Conservation (phyloP, 2,113 vertebrate species). For the Numida meleagris region DNA sequence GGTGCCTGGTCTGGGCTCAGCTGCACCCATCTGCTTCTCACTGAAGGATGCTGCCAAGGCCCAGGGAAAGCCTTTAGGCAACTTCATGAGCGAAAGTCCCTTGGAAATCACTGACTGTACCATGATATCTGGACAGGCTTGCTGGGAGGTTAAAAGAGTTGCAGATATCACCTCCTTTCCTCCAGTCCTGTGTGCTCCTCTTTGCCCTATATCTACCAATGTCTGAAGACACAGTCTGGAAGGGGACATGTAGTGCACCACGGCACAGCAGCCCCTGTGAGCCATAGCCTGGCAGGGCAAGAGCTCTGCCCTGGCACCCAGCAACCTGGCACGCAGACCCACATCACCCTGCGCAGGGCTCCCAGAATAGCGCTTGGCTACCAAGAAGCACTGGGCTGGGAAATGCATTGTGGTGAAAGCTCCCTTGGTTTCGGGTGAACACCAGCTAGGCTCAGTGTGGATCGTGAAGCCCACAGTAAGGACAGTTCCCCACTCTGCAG, state of each 20-base stretch:
- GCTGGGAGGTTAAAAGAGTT: neutral
- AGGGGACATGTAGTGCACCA: fast-evolving
- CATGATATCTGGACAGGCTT: neutral
- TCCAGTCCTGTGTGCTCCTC: neutral
- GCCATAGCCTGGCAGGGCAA: neutral
- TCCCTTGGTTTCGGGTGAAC: neutral
- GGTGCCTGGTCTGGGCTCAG: neutral
- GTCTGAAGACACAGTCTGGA: neutral
- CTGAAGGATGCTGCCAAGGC: neutral
- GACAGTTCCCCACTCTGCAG: neutral
- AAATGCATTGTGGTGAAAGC: neutral
- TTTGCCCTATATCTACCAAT: neutral
- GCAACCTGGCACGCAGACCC: neutral
- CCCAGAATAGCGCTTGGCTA: neutral
- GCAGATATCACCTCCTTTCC: neutral
- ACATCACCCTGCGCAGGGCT: neutral
- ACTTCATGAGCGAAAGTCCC: neutral
- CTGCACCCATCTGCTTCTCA: neutral
- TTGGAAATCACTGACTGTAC: neutral
- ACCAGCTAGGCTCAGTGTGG: neutral
- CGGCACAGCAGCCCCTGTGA: neutral
- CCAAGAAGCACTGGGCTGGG: neutral
- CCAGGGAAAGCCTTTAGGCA: neutral
- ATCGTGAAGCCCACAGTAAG: fast-evolving
- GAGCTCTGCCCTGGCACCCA: neutral